A percentile compares a stretch with the other conserved stretches of the same genome.
phyloP scores from a whole-genome alignment of 2,888 invertebrate species.

The Seira musarum region DNA sequence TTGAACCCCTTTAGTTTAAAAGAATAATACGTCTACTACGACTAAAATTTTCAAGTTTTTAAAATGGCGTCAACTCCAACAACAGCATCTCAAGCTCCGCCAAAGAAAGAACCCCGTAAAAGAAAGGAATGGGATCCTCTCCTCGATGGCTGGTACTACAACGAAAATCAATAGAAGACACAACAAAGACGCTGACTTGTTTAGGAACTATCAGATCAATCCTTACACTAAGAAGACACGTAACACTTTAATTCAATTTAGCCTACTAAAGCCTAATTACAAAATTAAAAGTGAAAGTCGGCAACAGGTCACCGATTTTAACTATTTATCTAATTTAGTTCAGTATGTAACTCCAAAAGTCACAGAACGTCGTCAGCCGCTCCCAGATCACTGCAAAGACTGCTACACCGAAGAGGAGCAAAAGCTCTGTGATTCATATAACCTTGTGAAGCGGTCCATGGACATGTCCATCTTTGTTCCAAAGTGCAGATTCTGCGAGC shows the following conservation, averaged over 20 bases:
- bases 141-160: slow-evolving; percentile 40
- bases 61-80: too few relatives aligned
- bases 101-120: too few relatives aligned
- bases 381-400: slow-evolving; percentile 19
- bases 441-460: slow-evolving; percentile 18
- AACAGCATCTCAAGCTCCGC: too few relatives aligned
- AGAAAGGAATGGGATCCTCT: too few relatives aligned
- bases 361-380: slow-evolving; percentile 29
- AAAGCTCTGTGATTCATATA: slow-evolving; percentile 4
- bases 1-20: too few relatives aligned
- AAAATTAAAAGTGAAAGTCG: too few relatives aligned
- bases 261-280: too few relatives aligned
- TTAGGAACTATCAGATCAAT: slow-evolving; percentile 62
- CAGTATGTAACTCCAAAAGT: slow-evolving; percentile 64
- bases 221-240: slow-evolving; percentile 61
- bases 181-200: slow-evolving; percentile 50
- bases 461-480: slow-evolving; percentile 33
- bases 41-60: too few relatives aligned
- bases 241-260: slow-evolving; percentile 32
- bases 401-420: slow-evolving; percentile 9
- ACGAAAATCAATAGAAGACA: slow-evolving; percentile 53
- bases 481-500: slow-evolving; percentile 34
- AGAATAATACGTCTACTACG: too few relatives aligned
- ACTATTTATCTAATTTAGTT: too few relatives aligned
- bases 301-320: too few relatives aligned